Evolutionary conservation across 2,797 vertebrate genomes (phyloP).

Genomic region (Sebastes trivittatus): DNA sequence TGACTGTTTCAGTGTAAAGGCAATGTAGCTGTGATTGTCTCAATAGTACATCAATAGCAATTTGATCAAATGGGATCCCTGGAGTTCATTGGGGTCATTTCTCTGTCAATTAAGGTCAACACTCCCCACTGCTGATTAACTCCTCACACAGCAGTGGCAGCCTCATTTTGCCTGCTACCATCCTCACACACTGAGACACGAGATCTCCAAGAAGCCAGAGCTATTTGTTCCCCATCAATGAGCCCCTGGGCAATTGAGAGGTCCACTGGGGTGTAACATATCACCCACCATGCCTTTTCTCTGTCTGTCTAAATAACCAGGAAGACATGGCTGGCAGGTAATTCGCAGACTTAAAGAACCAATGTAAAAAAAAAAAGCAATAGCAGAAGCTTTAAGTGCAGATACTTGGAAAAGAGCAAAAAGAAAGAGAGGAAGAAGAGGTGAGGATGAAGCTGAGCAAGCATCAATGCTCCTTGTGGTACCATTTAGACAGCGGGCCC

Average conservation of each 20-base stretch:
- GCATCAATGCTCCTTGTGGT: constrained; percentile 55
- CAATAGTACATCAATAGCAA: not conserved
- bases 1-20: not conserved
- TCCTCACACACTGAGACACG: constrained; percentile 7
- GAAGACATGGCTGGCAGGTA: constrained; percentile 50
- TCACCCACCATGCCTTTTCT: constrained; percentile 37
- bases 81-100: constrained; percentile 21
- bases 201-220: constrained; percentile 22
- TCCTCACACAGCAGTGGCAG: not conserved
- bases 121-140: not conserved
- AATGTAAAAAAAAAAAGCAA: constrained; percentile 13
- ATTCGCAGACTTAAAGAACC: constrained; percentile 41
- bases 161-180: constrained; percentile 7
- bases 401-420: not conserved
- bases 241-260: constrained; percentile 43
- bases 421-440: not conserved
- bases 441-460: constrained; percentile 4
- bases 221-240: constrained; percentile 62
- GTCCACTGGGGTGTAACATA: constrained; percentile 56
- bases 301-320: constrained; percentile 50
- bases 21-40: not conserved
- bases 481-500: constrained; percentile 78
- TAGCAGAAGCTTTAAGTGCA: constrained; percentile 19
- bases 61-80: constrained; percentile 9
- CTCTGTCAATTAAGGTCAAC: constrained; percentile 43